These are phyloP conservation scores for Phrynocephalus guinanensis DNA, from an alignment of 2,797 vertebrate species.

Conservation along the genomic window DNA sequence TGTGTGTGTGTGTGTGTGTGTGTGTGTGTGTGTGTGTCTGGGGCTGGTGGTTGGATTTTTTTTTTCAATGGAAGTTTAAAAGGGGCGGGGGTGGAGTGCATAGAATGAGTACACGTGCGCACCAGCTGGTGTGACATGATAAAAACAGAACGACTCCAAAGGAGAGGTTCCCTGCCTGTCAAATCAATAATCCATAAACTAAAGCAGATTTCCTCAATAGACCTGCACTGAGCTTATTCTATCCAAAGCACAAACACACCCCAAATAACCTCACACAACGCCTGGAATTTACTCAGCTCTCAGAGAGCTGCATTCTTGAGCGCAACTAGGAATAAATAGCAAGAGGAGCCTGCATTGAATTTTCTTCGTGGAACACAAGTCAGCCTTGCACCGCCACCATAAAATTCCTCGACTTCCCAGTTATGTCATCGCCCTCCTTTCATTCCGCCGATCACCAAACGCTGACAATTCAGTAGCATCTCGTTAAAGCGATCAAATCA, in stretches of 20 bases:
- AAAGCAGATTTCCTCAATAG: conserved; percentile 59
- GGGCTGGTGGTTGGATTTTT: background rate
- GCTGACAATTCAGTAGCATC: background rate
- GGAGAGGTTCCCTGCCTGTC: conserved; percentile 55
- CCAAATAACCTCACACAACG: background rate
- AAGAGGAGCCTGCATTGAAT: background rate
- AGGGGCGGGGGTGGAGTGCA: conserved; percentile 34
- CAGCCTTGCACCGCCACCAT: too few relatives aligned
- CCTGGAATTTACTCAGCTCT: conserved; percentile 40
- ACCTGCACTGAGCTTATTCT: conserved; percentile 39
- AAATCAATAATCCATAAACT: conserved; percentile 60
- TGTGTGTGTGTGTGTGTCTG: background rate
- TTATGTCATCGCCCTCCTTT: too few relatives aligned
- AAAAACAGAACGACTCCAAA: conserved; percentile 66
- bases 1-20: background rate
- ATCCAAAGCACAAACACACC: background rate
- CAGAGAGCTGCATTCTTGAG: conserved; percentile 19
- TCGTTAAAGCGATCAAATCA: background rate
- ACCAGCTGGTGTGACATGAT: conserved; percentile 70
- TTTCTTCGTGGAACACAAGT: background rate
- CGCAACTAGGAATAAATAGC: background rate
- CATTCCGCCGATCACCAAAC: background rate
- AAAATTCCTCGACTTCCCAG: too few relatives aligned
- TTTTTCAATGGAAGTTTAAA: conserved; percentile 56
- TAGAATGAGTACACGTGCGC: conserved; percentile 59